Evolutionary conservation across 2,888 invertebrate genomes (phyloP), one percentile per base, ranked within the genome.

Genomic region (Cremastobaeus sp.): DNA sequence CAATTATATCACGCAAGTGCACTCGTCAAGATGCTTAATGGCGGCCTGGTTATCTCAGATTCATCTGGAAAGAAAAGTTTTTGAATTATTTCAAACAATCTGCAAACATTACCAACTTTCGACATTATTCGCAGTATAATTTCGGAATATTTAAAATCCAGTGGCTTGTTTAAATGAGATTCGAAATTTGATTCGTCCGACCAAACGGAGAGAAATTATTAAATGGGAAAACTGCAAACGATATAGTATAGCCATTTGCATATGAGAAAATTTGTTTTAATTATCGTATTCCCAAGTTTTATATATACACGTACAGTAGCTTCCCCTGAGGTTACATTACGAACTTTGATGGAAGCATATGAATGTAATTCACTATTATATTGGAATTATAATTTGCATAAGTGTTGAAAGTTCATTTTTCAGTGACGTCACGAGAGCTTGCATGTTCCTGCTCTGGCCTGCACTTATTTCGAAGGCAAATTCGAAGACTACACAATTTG

Each of bases 1-100:
- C 74, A 65, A 65, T 74, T 64, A 74, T 64, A 59, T 52, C 52
- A 65, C 74, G 48, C 18, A 65, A 65, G 50, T 28, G 18, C 74
- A 74, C 74, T 64, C 48, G 35, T 35, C 62, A 35, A 55, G 41
- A 55, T 55, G 48, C 12, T 60, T 45, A 32, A 8, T 43, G 59
- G 21, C 20, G 64, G 45, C 60, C 54, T 21, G 12, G 35, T 0
- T 11, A 43, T 37, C 48, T n/a, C 11, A 8, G 15, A 9, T 39
- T 54, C 9, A 30, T 32, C 70, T 70, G 32, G 8, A 64, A 66
- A 41, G n/a, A 15, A 41, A 55, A n/a, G n/a, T n/a, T n/a, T n/a
- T n/a, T n/a, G 18, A 28, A 43, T 25, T 32, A 9, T 50, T 32
- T 37, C 17, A 37, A 9, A 30, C 14, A 5, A 12, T 35, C n/a